Conservation (phyloP, 30 jellyfish, hydroid and myxozoan genomes). For the Mastigias papua region DNA sequence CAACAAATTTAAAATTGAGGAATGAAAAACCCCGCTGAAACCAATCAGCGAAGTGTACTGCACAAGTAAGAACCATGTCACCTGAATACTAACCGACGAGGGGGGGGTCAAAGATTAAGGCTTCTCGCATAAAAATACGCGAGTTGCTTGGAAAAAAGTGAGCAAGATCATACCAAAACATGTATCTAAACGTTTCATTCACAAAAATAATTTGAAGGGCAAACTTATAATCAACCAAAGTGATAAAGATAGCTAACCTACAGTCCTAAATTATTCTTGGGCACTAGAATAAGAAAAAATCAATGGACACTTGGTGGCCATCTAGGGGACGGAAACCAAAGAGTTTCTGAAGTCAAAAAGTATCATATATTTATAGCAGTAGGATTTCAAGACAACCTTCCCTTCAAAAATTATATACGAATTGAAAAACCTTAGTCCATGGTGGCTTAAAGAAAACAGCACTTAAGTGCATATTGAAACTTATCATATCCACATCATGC, state of each 20-base stretch:
- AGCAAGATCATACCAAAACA: neutral
- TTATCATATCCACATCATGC: neutral
- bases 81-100: neutral
- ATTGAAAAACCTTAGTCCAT: no score
- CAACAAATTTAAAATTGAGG: no score
- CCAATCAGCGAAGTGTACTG: neutral
- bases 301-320: no score
- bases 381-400: no score
- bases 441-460: no score
- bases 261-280: no score
- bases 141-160: neutral
- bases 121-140: neutral
- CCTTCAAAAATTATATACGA: no score
- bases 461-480: neutral
- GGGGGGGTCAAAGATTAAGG: neutral
- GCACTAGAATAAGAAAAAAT: no score
- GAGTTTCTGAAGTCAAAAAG: no score
- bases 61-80: neutral
- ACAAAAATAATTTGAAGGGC: neutral
- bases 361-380: no score
- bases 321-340: no score
- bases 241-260: neutral
- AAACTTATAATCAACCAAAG: neutral
- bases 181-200: neutral
- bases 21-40: neutral